Base-by-base conservation (phyloP, 64 coral and sea anemone species). In the Pocillopora verrucosa region DNA sequence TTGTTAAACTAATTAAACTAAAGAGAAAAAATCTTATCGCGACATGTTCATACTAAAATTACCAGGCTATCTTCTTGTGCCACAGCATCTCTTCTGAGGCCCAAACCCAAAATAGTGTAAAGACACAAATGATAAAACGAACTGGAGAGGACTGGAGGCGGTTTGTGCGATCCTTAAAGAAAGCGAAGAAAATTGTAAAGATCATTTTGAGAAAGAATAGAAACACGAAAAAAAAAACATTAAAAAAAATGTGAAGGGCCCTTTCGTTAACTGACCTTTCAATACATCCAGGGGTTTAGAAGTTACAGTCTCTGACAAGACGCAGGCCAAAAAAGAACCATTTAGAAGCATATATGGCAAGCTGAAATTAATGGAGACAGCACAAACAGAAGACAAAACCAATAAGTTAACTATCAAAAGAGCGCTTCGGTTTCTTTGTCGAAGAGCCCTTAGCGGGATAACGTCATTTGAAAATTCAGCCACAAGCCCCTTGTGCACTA, bases 1-100 rank as follows among this genome's bases (percentile, higher is more conserved):
- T 5, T 26, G 56, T 51, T 69, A 26, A 80, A 79, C 16, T 12
- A 79, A 16, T 56, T 6, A 25, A 5, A 36, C 12, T 14, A 76
- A 80, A 80, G 19, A 80, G 57, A 62, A 80, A 80, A 25, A 30
- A 15, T 0, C n/a, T 22, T 15, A 6, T 58, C 30, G 30, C 24
- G 36, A 16, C 22, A 59, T 24, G 56, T 20, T 34, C 9, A 62
- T 10, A 30, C 12, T 14, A 20, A 20, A 79, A 19, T 90, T 90
- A 90, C 88, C 88, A 90, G 72, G 36, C 88, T 90, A 34, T 90
- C 88, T 74, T 81, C 59, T 16, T 79, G 80, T 57, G 64, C 30
- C 1, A 81, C 77, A 34, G 65, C 45, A 20, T 80, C 77, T 82
- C 80, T 82, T 56, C 74, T 90, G 1, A 90, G 68, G 13, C 88